Evolutionary conservation across 2,113 vertebrate species (phyloP).

Genomic region (Semnopithecus entellus): DNA sequence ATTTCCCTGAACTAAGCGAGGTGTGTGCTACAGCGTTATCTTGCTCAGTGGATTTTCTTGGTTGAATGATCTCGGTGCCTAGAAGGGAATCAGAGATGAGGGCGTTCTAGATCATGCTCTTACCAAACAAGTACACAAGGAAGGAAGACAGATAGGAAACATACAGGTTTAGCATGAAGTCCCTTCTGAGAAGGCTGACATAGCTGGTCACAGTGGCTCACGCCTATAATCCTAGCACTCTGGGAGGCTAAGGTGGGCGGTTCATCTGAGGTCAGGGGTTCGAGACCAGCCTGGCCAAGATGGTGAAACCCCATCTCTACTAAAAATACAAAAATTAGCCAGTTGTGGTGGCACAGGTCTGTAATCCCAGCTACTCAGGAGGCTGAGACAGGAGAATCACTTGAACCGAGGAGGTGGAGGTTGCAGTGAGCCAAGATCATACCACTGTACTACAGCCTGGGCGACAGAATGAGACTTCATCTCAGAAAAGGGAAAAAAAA

Average conservation of each 20-base stretch:
- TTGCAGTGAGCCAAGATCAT: too few species aligned
- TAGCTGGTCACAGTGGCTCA: too few species aligned
- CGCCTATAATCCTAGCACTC: too few species aligned
- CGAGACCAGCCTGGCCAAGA: not conserved
- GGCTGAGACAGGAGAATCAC: too few species aligned
- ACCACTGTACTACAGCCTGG: not conserved
- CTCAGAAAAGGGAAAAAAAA: too few species aligned
- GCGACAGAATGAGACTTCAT: not conserved
- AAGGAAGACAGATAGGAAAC: not conserved
- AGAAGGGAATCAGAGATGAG: not conserved
- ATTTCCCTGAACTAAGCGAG: constrained; percentile 99
- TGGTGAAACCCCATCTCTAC: too few species aligned
- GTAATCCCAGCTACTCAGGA: too few species aligned
- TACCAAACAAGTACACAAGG: not conserved
- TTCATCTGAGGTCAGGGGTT: too few species aligned
- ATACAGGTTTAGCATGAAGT: not conserved
- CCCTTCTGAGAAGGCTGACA: not conserved
- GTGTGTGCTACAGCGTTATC: constrained; percentile 74
- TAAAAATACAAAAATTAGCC: too few species aligned
- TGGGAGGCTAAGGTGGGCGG: too few species aligned
- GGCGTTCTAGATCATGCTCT: not conserved
- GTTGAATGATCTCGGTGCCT: not conserved
- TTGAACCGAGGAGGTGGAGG: too few species aligned
- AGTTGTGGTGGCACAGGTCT: too few species aligned
- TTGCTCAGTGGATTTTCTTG: not conserved